phyloP scores from a whole-genome alignment of 2,113 vertebrate genomes.

The Tragelaphus scriptus region DNA sequence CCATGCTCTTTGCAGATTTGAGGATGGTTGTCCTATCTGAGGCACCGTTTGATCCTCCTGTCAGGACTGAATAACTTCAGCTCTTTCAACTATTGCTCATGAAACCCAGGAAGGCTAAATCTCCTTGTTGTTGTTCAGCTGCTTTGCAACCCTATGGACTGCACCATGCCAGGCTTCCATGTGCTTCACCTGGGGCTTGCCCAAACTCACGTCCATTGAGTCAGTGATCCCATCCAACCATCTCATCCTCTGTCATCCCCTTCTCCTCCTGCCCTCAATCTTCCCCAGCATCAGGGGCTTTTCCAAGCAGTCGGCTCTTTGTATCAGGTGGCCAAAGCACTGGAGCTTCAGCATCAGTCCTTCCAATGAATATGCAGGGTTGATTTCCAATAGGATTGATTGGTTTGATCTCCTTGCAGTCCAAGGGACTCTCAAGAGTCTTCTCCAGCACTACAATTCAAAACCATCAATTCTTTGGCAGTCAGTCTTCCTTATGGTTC shows the following conservation, averaged over 20 bases:
- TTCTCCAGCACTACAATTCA: neutral
- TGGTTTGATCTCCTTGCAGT: neutral
- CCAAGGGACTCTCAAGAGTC: neutral
- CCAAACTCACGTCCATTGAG: neutral
- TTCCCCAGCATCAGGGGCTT: neutral
- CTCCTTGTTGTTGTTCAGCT: neutral
- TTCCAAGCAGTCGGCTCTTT: accelerated
- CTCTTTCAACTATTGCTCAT: too few relatives aligned
- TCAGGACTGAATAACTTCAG: neutral
- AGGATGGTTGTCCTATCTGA: accelerated
- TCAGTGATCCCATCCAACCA: neutral
- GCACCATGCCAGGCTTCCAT: neutral
- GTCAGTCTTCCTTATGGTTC: neutral
- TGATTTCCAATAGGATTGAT: neutral
- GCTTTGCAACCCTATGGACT: neutral
- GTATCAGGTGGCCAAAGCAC: neutral
- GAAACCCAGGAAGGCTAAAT: neutral
- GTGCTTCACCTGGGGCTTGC: neutral
- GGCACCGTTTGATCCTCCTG: accelerated
- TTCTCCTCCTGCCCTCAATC: neutral
- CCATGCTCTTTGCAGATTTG: neutral
- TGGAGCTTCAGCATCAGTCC: neutral
- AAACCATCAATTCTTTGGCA: neutral
- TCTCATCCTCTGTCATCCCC: neutral
- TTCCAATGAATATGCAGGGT: neutral